Evolutionary conservation across 2,113 vertebrate genomes (phyloP).

Genomic region (Isichthys henryi): DNA sequence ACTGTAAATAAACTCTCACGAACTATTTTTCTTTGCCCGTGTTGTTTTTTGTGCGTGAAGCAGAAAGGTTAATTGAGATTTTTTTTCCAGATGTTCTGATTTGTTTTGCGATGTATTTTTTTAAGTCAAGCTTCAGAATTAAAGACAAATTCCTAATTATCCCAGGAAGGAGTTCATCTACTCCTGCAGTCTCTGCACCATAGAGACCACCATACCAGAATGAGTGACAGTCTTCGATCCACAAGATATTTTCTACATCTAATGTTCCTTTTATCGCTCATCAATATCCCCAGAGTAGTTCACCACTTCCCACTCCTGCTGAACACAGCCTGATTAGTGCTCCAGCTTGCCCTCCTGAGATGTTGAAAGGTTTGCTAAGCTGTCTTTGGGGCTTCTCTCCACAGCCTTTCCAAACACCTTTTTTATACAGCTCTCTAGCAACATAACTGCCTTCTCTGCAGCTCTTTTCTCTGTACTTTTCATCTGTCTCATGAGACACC

Average conservation of each 20-base stretch:
- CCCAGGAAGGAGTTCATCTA: background rate
- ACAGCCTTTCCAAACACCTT: background rate
- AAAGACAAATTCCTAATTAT: background rate
- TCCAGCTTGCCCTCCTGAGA: background rate
- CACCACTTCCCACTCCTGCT: background rate
- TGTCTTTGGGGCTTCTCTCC: background rate
- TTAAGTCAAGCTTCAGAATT: no score
- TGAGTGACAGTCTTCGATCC: background rate
- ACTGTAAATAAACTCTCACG: no score
- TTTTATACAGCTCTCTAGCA: background rate
- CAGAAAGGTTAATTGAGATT: no score
- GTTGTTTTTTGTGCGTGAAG: no score
- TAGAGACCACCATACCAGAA: background rate
- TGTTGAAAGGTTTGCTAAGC: background rate
- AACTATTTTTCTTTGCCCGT: no score
- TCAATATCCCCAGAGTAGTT: background rate
- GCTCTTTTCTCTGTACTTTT: background rate
- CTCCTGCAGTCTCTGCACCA: background rate
- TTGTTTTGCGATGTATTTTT: no score
- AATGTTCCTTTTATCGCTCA: background rate
- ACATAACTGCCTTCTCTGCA: background rate
- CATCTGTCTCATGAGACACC: background rate
- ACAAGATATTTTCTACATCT: background rate
- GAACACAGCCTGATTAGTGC: background rate
- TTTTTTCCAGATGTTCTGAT: no score